These are phyloP conservation scores for Thamnophis sirtalis DNA, from an alignment of 2,113 vertebrate genomes.

Conservation along the genomic window DNA sequence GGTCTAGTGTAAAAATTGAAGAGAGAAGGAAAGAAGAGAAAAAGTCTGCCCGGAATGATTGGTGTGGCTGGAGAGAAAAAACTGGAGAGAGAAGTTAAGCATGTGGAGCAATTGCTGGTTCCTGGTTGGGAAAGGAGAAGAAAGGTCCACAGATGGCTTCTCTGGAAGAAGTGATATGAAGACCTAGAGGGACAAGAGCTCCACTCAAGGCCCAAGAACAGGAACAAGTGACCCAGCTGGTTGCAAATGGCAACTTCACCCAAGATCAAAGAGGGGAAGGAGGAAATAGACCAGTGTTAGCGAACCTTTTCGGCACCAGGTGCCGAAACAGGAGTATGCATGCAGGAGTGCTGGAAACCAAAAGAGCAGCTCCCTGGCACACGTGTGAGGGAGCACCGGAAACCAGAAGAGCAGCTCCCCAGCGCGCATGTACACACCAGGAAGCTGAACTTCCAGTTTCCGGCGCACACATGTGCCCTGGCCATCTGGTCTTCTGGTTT, in stretches of 20 bases:
- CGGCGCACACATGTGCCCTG: no score
- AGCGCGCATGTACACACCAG: no score
- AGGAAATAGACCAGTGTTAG: no score
- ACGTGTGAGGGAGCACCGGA: no score
- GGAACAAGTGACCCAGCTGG: not conserved
- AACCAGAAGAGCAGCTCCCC: no score
- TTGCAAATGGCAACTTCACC: not conserved
- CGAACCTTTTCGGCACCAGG: no score
- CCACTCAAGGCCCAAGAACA: not conserved
- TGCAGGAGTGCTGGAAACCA: no score
- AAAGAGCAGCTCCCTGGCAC: no score
- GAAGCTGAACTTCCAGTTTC: no score
- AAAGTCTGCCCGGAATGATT: not conserved
- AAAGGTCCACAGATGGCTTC: not conserved
- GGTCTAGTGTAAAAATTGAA: not conserved
- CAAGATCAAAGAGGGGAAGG: not conserved
- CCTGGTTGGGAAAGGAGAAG: not conserved
- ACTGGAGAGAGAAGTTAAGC: not conserved
- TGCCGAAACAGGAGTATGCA: no score
- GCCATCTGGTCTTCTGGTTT: no score
- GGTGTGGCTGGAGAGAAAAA: not conserved
- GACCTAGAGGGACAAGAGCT: not conserved
- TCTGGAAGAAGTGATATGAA: not conserved
- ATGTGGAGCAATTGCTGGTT: not conserved
- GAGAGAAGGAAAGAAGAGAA: not conserved